These are phyloP conservation scores for Entomobrya proxima DNA, from an alignment of 2,888 invertebrate species.

Conservation along the genomic window DNA sequence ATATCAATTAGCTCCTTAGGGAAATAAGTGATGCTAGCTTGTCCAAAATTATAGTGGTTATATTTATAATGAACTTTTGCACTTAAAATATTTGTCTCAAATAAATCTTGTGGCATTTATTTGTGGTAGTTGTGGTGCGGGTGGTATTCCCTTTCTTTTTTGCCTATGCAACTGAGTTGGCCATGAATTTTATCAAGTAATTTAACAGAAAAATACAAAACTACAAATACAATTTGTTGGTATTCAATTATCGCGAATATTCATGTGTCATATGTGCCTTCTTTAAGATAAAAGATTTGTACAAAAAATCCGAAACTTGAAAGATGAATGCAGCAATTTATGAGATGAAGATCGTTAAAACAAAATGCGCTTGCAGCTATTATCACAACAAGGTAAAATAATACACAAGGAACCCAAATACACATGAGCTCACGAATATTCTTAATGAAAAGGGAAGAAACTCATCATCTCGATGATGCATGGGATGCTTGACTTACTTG, in stretches of 20 bases:
- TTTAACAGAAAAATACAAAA: neutral
- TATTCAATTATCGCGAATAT: neutral
- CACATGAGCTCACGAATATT: neutral
- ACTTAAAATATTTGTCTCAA: neutral
- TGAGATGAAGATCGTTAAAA: neutral
- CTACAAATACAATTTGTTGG: neutral
- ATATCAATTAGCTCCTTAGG: neutral
- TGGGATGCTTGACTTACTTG: slow-evolving; percentile 66
- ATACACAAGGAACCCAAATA: neutral
- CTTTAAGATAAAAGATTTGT: slow-evolving; percentile 13
- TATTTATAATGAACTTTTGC: too few species aligned
- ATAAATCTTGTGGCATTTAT: neutral
- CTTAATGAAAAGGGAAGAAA: neutral
- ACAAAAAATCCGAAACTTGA: slow-evolving; percentile 14
- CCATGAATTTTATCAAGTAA: neutral
- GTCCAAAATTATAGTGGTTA: too few species aligned
- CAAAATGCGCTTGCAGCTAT: neutral
- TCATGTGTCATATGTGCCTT: neutral
- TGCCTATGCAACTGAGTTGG: neutral
- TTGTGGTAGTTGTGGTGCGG: neutral
- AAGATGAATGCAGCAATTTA: neutral
- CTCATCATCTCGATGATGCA: neutral
- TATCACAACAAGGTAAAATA: slow-evolving; percentile 20
- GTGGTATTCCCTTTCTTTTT: slow-evolving; percentile 11
- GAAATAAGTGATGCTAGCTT: too few species aligned